A percentile compares a stretch with the other conserved stretches of the same genome.
These are phyloP conservation scores for Deroplatys truncata DNA, from an alignment of 2,888 invertebrate genomes.

Conservation along the genomic window DNA sequence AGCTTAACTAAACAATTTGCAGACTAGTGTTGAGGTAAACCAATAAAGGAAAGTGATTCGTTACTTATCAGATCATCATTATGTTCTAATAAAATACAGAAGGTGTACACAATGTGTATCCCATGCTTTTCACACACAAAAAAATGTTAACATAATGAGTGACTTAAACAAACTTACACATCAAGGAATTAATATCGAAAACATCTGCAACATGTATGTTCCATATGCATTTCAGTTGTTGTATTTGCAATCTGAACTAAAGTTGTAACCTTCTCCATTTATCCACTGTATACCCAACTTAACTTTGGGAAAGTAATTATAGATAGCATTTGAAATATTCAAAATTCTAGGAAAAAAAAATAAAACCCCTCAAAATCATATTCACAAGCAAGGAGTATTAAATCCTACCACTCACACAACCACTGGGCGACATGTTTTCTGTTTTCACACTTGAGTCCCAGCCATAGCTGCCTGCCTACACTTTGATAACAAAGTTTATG, in stretches of 20 bases:
- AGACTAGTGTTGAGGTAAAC: background rate
- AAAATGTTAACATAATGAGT: background rate
- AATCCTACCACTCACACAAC: background rate
- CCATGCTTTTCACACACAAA: background rate
- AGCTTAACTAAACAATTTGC: background rate
- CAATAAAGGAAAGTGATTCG: background rate
- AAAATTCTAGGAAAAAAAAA: constrained; percentile 3
- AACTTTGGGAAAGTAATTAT: background rate
- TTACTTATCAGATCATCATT: background rate
- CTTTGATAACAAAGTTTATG: background rate
- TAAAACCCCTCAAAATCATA: background rate
- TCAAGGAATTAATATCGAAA: background rate
- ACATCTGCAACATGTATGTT: background rate
- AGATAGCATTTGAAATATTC: background rate
- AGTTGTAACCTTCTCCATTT: background rate
- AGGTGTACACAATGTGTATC: background rate
- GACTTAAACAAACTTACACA: background rate
- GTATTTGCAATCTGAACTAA: background rate
- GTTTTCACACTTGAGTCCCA: background rate
- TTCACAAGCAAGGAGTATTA: background rate
- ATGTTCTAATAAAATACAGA: background rate
- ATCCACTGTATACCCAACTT: background rate
- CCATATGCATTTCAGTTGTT: background rate
- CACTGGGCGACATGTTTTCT: background rate
- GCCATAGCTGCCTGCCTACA: constrained; percentile 8